Base-by-base conservation (phyloP, 2,888 invertebrate genomes). In the Sarcophaga subvicina region DNA sequence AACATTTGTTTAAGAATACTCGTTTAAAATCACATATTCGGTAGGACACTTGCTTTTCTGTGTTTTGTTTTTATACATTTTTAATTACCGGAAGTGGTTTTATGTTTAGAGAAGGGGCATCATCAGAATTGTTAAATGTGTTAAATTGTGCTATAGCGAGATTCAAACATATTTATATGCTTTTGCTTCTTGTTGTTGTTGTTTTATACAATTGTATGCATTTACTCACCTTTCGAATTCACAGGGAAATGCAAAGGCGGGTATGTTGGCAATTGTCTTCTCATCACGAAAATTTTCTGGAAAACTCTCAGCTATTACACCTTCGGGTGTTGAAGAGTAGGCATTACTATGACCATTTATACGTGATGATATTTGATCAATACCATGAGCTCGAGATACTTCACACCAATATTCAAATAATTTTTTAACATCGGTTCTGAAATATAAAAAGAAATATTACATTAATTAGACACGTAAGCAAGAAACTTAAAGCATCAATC, bases 181-280 rank as follows among this genome's bases (percentile, higher is more conserved):
- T 14, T 4, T 4, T 54, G 17, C 3, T 37, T 60, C 25, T 66
- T 63, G 63, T 59, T 70, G 11, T 69, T 37, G 54, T 67, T 71
- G 54, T 64, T 77, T 54, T 67, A 69, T 60, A 69, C 14, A 20
- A 63, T 17, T 66, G 17, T 27, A 66, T 66, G n/a, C 79, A 20
- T 73, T 76, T 70, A 95, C 95, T 94, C 94, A 97, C 97, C 96
- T 96, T 93, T 96, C 95, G 92, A 96, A 95, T 91, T 96, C 95
- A 92, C 97, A 97, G 20, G 97, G 98, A 94, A 97, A 98, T 90
- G 98, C 97, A 95, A 98, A 98, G 94, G 98, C 97, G 67, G 98
- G 97, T 90, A 98, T 96, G 91, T 97, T 96, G 93, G 96, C 96
- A 83, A 98, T 94, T 89, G 98, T 96, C 93, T 97, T 97, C 93